A percentile compares a stretch with the other conserved stretches of the same genome.
Conservation (phyloP, 2,113 vertebrate species). For the Crotalus viridis region DNA sequence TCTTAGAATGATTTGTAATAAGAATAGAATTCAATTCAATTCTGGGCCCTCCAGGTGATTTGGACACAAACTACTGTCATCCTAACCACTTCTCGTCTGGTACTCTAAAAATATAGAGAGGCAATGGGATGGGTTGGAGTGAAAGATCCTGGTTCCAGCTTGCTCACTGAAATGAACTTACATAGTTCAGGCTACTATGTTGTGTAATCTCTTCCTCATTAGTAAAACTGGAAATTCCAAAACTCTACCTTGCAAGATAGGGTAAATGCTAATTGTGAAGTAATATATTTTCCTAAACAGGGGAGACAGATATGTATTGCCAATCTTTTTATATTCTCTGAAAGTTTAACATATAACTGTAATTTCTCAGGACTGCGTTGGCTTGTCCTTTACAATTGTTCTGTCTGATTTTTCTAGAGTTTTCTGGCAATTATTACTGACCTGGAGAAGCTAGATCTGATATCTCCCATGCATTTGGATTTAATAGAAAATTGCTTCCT, state of each 20-base stretch:
- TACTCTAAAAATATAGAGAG: background rate
- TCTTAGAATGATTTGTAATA: background rate
- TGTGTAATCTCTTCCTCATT: background rate
- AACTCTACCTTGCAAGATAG: background rate
- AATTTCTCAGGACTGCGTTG: background rate
- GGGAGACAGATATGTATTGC: background rate
- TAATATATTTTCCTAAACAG: background rate
- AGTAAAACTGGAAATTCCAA: background rate
- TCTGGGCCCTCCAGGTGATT: background rate
- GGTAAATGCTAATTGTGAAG: no score
- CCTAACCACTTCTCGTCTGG: background rate
- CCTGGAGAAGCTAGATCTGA: constrained; percentile 82
- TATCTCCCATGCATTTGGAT: constrained; percentile 79
- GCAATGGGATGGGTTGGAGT: background rate
- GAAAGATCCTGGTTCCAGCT: background rate
- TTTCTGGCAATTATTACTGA: constrained; percentile 86
- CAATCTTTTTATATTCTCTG: background rate
- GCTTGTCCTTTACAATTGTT: constrained; percentile 12
- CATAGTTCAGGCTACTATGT: background rate
- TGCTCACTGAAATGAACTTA: background rate
- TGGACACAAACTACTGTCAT: no score
- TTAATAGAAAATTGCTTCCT: constrained; percentile 79
- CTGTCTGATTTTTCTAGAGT: constrained; percentile 70
- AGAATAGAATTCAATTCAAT: background rate
- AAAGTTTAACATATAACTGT: background rate